Percentiles rank a stretch among this genome's conserved stretches.
These are phyloP conservation scores for Patella depressa DNA, from an alignment of 2,888 invertebrate species.

Conservation along the genomic window DNA sequence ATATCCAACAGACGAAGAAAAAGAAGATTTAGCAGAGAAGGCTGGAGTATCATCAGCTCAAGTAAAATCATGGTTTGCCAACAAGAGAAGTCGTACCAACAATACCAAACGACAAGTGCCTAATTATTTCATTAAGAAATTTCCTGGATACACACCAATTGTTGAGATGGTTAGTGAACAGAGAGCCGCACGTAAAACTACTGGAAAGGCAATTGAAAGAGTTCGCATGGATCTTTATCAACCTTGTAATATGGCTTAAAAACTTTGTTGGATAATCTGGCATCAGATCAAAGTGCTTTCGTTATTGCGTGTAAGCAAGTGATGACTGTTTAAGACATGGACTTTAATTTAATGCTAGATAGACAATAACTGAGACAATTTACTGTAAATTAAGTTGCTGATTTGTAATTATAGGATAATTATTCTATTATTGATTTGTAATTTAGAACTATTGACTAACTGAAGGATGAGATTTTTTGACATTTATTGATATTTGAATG, in stretches of 20 bases:
- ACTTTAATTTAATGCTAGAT: too few relatives aligned
- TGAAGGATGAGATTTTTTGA: too few relatives aligned
- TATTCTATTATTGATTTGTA: too few relatives aligned
- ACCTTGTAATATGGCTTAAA: not conserved
- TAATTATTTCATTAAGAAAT: constrained; percentile 57
- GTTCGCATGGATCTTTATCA: not conserved
- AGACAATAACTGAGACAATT: too few relatives aligned
- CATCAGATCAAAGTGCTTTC: constrained; percentile 6
- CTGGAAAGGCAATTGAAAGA: not conserved
- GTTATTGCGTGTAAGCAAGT: constrained; percentile 9
- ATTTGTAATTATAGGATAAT: too few relatives aligned
- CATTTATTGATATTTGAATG: too few relatives aligned
- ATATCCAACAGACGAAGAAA: constrained; percentile 57
- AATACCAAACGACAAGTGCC: constrained; percentile 58
- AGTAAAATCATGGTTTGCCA: constrained; percentile 64
- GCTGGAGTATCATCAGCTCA: constrained; percentile 51
- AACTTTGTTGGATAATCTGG: not conserved
- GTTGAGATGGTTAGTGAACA: constrained; percentile 50
- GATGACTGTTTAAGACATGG: not conserved
- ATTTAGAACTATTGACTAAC: too few relatives aligned
- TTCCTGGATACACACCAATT: constrained; percentile 48
- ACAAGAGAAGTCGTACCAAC: constrained; percentile 58
- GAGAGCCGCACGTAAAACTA: constrained; percentile 34
- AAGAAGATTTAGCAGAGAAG: constrained; percentile 45
- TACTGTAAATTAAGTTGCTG: too few relatives aligned